Evolutionary conservation across 23 tunicate species (phyloP), one percentile per base, ranked within the genome.

Genomic region (Trididemnum nubilum): DNA sequence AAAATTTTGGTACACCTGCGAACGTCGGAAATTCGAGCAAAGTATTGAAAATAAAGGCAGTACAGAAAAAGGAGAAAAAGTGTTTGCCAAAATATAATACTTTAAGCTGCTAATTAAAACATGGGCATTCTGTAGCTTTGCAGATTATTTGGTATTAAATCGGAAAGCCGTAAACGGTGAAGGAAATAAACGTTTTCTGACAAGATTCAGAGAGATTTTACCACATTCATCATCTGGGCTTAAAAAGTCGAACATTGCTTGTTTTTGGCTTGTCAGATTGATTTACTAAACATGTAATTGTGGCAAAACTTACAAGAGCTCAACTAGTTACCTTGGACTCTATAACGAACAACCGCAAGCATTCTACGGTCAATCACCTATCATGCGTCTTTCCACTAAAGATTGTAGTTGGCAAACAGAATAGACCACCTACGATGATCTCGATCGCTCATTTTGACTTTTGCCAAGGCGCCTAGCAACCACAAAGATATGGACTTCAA

Each of bases 271-370:
- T 26, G 67, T 61, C 67, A 61, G 29, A 15, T 21, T 61, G 67
- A 61, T 61, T 61, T 61, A 61, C 67, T 12, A 21, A 61, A 61
- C 67, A 61, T 61, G 67, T 25, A 61, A 61, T 61, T 61, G 67
- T 25, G 67, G 67, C 29, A 25, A 61, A 44, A 44, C 9, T 9
- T 44, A 44, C 54, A 44, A 9, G 15, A n/a, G n/a, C n/a, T n/a
- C n/a, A n/a, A n/a, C n/a, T n/a, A n/a, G n/a, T n/a, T n/a, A n/a
- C n/a, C n/a, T n/a, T n/a, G n/a, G n/a, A n/a, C n/a, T n/a, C n/a
- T n/a, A n/a, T n/a, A n/a, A n/a, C n/a, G n/a, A n/a, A n/a, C n/a
- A n/a, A n/a, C n/a, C n/a, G n/a, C n/a, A n/a, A n/a, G n/a, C n/a
- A n/a, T n/a, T n/a, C n/a, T n/a, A n/a, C n/a, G n/a, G n/a, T n/a